Evolutionary conservation across 1,140 invertebrate genomes (phyloP), one percentile per base, ranked within the genome.

Genomic region (Pectinophora gossypiella): DNA sequence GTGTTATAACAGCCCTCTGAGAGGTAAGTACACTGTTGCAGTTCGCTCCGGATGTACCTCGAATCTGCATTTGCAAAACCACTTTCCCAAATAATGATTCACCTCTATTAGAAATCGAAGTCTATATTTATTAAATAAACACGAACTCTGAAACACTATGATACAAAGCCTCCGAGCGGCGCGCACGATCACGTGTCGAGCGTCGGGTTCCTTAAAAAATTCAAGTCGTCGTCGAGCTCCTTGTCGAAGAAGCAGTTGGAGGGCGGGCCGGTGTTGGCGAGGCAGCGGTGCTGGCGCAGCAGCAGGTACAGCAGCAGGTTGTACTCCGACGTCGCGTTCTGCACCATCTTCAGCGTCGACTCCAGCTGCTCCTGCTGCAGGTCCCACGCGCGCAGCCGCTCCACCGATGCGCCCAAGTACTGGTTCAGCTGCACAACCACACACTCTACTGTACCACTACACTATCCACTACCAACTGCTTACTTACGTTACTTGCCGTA

Each of bases 301-400:
- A 86, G 55, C 16, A 86, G 53, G 53, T 71, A 75, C 15, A 86
- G 58, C 23, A 86, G 68, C 45, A 86, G 54, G 56, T 80, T 76
- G 67, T 86, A 86, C 66, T 86, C 83, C 2, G 71, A 61, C 1
- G 76, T 76, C 20, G 79, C 80, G 52, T 64, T 69, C 47, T 68
- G 76, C 32, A 76, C 73, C 62, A 73, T 64, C 21, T 58, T 56
- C 45, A 86, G 61, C 18, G 70, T 75, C 10, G 54, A 48, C 46
- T 86, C 80, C 36, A 77, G 64, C 54, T 81, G 69, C 59, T 81
- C 72, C 54, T 76, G 83, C 42, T 76, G 76, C 21, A 46, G 53
- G 56, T 86, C 83, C 74, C 75, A 77, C 4, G 36, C 59, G 19
- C 74, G 72, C 19, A 84, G 60, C 4, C 68, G 63, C 50, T 72